Evolutionary conservation across 2,888 invertebrate genomes (phyloP).

Genomic region (Brachypalpus laphriformis): DNA sequence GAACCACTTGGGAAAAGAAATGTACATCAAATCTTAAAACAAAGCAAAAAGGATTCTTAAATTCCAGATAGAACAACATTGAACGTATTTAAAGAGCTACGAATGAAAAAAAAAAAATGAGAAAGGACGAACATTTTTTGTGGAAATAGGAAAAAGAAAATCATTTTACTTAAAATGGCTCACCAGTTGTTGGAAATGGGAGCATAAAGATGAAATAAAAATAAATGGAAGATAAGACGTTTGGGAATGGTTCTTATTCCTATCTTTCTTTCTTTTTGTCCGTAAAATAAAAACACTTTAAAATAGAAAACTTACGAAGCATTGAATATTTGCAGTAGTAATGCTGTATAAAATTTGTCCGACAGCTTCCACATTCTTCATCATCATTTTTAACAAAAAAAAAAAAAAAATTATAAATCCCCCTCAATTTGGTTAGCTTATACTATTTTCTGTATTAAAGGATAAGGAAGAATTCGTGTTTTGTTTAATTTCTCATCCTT

Average conservation of each 20-base stretch:
- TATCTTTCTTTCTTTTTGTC: neutral
- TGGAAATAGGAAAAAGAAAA: constrained; percentile 45
- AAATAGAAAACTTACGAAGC: constrained; percentile 30
- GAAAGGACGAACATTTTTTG: constrained; percentile 34
- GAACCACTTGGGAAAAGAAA: constrained; percentile 48
- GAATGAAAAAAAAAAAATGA: constrained; percentile 13
- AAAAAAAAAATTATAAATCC: neutral
- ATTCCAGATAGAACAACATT: constrained; percentile 46
- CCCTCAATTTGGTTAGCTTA: neutral
- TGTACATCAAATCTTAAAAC: constrained; percentile 62
- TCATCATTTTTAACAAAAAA: constrained; percentile 2
- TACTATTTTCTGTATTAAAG: neutral
- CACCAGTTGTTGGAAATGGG: constrained; percentile 54
- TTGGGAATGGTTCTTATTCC: constrained; percentile 31
- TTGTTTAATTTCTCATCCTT: neutral
- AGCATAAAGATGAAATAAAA: constrained; percentile 55
- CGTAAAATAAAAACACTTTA: constrained; percentile 16
- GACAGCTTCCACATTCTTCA: neutral
- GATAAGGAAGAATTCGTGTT: neutral
- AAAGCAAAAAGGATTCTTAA: constrained; percentile 60
- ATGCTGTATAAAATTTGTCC: constrained; percentile 6
- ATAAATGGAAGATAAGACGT: constrained; percentile 61
- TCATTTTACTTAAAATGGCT: constrained; percentile 50
- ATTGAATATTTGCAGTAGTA: constrained; percentile 26
- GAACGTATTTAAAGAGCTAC: constrained; percentile 50